Evolutionary conservation across 2,888 invertebrate species (phyloP), one percentile per base, ranked within the genome.

Genomic region (Drosophila ezoana): DNA sequence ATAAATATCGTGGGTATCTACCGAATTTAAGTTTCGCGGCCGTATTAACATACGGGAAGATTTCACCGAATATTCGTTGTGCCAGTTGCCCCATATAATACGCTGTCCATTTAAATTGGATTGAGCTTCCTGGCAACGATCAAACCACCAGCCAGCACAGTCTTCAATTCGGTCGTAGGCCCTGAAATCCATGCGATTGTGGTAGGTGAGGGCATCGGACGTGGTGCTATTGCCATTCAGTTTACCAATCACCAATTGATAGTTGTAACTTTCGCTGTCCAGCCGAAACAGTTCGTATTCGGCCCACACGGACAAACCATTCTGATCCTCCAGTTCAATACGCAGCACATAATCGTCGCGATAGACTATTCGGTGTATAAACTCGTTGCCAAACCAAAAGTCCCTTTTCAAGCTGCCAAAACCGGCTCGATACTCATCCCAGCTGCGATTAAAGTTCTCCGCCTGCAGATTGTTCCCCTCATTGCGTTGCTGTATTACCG

Each of bases 371-470:
- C 91, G 90, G 75, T 94, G 93, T 47, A 94, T 92, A 62, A 93
- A 93, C 57, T 94, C 93, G 81, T 94, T 94, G 5, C 94, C 94
- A 72, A 94, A 92, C 94, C 94, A 95, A 80, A 94, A 95, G 74
- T 94, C 94, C 32, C 90, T 89, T 10, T 90, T 72, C 14, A 94
- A 77, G 72, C 93, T 90, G 0, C 95, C 95, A 79, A 95, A 95
- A 3, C 95, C 95, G 28, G 91, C 78, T 59, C 93, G 94, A 83
- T 95, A 95, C 11, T 93, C 93, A 6, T 91, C 76, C 94, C 94
- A 95, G 20, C 92, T 91, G 49, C 93, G 91, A 70, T 94, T 93
- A 75, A 95, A 95, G 79, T 93, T 93, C 53, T 93, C 92, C 40
- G 40, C 9, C 11, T 91, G 90, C 1, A 84, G 81, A 0, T 51